These are phyloP conservation scores for Lepilemur septentrionalis DNA, from an alignment of 2,797 vertebrate genomes.

Conservation along the genomic window DNA sequence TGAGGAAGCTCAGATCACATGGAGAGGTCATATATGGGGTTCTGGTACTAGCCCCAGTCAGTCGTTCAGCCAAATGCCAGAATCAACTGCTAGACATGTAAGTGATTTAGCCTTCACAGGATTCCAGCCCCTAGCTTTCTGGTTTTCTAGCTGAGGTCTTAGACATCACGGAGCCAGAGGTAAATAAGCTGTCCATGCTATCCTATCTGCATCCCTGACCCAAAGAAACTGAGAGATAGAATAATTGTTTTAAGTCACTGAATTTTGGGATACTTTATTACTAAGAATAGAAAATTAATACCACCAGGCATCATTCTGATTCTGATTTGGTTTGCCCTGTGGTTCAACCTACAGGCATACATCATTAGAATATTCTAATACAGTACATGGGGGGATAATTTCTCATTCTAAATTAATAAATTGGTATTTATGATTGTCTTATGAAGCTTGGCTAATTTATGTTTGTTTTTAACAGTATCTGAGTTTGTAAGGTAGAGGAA, in stretches of 20 bases:
- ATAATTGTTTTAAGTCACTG: neutral
- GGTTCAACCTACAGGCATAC: neutral
- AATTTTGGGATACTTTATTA: neutral
- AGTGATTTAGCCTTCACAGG: neutral
- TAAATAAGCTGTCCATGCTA: neutral
- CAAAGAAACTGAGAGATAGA: neutral
- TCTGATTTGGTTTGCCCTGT: neutral
- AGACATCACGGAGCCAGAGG: neutral
- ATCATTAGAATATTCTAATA: neutral
- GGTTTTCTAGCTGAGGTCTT: neutral
- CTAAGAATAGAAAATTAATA: constrained; percentile 2
- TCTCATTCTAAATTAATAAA: constrained; percentile 4
- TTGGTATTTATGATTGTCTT: neutral
- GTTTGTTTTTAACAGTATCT: neutral
- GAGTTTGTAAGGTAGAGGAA: neutral
- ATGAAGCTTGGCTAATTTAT: neutral
- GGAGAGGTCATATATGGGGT: neutral
- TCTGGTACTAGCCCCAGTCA: neutral
- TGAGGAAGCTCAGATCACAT: neutral
- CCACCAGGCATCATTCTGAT: neutral
- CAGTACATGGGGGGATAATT: neutral
- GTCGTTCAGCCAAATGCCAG: neutral
- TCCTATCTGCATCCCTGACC: neutral
- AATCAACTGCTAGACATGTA: neutral
- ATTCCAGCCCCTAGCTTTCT: neutral